These are phyloP conservation scores for Arizona elegans DNA, from an alignment of 2,113 vertebrate genomes.

Conservation along the genomic window DNA sequence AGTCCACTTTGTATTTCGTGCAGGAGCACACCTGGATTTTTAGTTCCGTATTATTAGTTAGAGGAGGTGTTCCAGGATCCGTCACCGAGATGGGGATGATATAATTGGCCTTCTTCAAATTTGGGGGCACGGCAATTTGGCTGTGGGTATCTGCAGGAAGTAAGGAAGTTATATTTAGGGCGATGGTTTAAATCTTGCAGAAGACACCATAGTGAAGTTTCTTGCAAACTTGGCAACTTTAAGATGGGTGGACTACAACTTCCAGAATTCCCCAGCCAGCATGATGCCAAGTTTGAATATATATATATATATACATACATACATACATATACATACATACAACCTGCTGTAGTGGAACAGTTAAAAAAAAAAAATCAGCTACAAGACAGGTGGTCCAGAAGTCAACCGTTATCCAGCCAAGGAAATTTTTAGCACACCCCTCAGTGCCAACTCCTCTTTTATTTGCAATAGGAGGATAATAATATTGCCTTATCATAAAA, in stretches of 20 bases:
- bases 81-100: conserved; percentile 92
- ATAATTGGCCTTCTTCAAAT: conserved; percentile 94
- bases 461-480: background rate
- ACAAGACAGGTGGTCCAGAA: background rate
- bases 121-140: conserved; percentile 88
- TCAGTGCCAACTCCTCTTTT: background rate
- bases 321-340: background rate
- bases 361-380: background rate
- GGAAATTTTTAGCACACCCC: background rate
- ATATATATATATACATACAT: background rate
- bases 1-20: conserved; percentile 91
- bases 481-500: background rate
- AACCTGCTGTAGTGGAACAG: background rate
- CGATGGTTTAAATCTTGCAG: background rate
- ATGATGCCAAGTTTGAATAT: background rate
- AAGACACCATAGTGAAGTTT: background rate
- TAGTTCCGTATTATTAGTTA: conserved; percentile 90
- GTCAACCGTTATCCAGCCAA: background rate
- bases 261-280: background rate
- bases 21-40: conserved; percentile 96
- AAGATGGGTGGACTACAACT: background rate
- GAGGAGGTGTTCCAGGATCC: conserved; percentile 89
- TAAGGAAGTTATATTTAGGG: background rate
- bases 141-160: conserved; percentile 83
- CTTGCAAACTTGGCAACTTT: background rate